Evolutionary conservation across 2,113 vertebrate species (phyloP).

Genomic region (Coturnix japonica): DNA sequence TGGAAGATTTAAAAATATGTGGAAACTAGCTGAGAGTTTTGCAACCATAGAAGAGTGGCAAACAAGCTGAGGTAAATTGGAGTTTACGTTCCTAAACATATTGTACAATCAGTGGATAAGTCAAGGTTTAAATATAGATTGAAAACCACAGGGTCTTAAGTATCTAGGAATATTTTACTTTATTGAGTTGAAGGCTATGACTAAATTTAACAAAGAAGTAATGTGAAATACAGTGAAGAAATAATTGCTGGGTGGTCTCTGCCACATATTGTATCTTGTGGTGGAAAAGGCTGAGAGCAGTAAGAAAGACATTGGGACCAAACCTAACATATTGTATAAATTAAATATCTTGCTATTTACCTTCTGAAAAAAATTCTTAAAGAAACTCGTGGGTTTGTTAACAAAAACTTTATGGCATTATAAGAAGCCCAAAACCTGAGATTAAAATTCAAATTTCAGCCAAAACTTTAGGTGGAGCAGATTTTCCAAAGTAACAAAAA

Average conservation of each 20-base stretch:
- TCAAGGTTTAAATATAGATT: constrained; percentile 61
- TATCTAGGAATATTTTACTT: constrained; percentile 68
- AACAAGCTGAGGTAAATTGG: constrained; percentile 46
- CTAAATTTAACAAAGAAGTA: constrained; percentile 56
- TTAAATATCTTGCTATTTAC: constrained; percentile 56
- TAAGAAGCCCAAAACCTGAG: constrained; percentile 50
- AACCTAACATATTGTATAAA: constrained; percentile 15
- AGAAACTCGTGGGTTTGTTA: constrained; percentile 60
- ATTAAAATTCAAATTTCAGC: constrained; percentile 63
- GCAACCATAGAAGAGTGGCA: background rate
- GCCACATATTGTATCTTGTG: constrained; percentile 25
- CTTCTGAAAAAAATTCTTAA: constrained; percentile 27
- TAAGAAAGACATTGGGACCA: constrained; percentile 23
- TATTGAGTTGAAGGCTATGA: constrained; percentile 42
- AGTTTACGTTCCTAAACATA: constrained; percentile 69
- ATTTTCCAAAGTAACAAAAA: constrained; percentile 73
- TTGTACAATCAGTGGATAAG: constrained; percentile 48
- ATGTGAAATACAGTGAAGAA: constrained; percentile 49
- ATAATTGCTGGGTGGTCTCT: constrained; percentile 55
- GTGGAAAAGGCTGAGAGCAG: constrained; percentile 18
- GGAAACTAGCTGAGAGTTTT: constrained; percentile 37
- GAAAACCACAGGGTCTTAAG: constrained; percentile 68
- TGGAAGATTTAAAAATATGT: constrained; percentile 11
- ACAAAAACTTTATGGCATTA: constrained; percentile 67
- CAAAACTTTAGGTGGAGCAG: constrained; percentile 58